Conservation (phyloP, 1,140 invertebrate species). For the Bombyx mandarina region DNA sequence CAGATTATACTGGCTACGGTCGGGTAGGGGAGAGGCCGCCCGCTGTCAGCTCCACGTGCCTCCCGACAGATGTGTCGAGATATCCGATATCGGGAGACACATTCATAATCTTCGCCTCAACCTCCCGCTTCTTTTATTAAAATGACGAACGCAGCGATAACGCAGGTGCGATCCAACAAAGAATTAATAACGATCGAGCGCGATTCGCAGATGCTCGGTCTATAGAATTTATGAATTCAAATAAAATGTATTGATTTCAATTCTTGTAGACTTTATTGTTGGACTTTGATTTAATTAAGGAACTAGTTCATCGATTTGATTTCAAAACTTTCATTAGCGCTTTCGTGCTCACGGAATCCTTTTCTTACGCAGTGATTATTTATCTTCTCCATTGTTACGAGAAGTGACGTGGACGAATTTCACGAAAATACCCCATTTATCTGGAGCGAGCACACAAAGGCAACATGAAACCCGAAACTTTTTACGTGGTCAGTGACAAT, state of each 20-base stretch:
- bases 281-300: too few species aligned
- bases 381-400: slow-evolving; percentile 65
- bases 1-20: slow-evolving; percentile 59
- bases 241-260: too few species aligned
- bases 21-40: slow-evolving; percentile 30
- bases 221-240: too few species aligned
- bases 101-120: slow-evolving; percentile 66
- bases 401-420: slow-evolving; percentile 67
- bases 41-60: slow-evolving; percentile 54
- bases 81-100: slow-evolving; percentile 67
- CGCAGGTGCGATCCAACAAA: slow-evolving; percentile 37
- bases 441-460: slow-evolving; percentile 59
- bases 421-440: slow-evolving; percentile 67
- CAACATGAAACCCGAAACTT: slow-evolving; percentile 65
- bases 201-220: slow-evolving; percentile 6
- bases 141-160: slow-evolving; percentile 33
- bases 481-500: slow-evolving; percentile 68
- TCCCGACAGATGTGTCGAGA: slow-evolving; percentile 63
- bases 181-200: slow-evolving; percentile 26
- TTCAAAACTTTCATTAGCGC: slow-evolving; percentile 53
- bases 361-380: slow-evolving; percentile 67
- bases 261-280: too few species aligned
- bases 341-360: slow-evolving; percentile 66
- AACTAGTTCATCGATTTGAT: too few species aligned
- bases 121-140: slow-evolving; percentile 57